phyloP scores from a whole-genome alignment of 2,797 vertebrate species.

The Crenuchus spilurus region DNA sequence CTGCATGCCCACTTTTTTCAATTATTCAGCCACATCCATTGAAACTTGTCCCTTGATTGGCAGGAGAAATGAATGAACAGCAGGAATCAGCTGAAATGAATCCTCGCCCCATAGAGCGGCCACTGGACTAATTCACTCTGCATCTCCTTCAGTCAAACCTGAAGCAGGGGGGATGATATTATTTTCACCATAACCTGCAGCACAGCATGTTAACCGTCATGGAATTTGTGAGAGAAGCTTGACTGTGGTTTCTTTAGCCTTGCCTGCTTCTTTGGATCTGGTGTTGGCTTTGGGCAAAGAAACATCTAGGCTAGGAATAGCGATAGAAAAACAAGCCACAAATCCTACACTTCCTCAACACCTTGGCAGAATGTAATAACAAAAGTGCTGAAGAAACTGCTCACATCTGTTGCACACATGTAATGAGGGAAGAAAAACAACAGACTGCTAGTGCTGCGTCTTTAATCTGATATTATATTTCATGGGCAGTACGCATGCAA shows the following conservation, averaged over 20 bases:
- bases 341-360: not conserved
- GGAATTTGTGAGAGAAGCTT: constrained; percentile 18
- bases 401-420: not conserved
- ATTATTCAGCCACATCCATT: constrained; percentile 59
- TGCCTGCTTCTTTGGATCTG: not conserved
- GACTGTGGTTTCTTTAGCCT: not conserved
- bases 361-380: not conserved
- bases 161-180: not conserved
- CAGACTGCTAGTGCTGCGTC: not conserved
- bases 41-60: constrained; percentile 59
- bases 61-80: constrained; percentile 64
- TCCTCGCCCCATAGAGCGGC: constrained; percentile 40
- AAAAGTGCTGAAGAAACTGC: not conserved
- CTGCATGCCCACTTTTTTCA: constrained; percentile 64
- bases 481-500: not conserved
- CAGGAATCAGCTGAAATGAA: constrained; percentile 59
- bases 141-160: constrained; percentile 7
- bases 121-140: constrained; percentile 26
- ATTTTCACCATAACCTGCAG: constrained; percentile 4
- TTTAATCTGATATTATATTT: not conserved
- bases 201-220: not conserved
- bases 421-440: not conserved
- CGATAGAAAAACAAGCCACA: not conserved
- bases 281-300: constrained; percentile 1
- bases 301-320: not conserved